phyloP scores from a whole-genome alignment of 1,140 invertebrate species.

The Nephotettix cincticeps region DNA sequence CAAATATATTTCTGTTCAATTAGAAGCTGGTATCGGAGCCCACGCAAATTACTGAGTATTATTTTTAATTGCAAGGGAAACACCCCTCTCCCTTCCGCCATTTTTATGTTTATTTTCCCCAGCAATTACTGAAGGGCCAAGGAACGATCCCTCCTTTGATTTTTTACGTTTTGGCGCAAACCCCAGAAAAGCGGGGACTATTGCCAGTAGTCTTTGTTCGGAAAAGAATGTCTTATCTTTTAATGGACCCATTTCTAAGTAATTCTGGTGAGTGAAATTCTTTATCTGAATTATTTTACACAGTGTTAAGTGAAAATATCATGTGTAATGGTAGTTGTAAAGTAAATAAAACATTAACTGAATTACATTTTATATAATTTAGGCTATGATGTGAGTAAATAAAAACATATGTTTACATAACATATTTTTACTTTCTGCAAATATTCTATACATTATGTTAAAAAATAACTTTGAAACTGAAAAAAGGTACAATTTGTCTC shows the following conservation, averaged over 20 bases:
- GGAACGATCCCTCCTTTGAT: neutral
- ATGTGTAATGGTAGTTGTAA: too few relatives aligned
- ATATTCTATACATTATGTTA: too few relatives aligned
- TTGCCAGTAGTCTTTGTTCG: constrained; percentile 18
- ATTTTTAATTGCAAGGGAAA: constrained; percentile 5
- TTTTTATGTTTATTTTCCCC: constrained; percentile 14
- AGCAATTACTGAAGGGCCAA: neutral
- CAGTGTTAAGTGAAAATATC: too few relatives aligned
- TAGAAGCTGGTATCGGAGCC: neutral
- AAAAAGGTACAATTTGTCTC: too few relatives aligned
- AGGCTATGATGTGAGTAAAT: too few relatives aligned
- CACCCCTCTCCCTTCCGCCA: neutral
- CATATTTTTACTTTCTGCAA: too few relatives aligned
- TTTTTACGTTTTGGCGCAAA: constrained; percentile 5
- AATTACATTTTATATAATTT: too few relatives aligned
- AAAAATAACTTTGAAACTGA: too few relatives aligned
- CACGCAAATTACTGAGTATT: constrained; percentile 10
- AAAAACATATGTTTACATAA: too few relatives aligned
- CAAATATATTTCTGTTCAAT: neutral
- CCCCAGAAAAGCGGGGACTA: neutral
- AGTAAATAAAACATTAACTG: too few relatives aligned
- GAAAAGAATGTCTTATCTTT: constrained; percentile 1
- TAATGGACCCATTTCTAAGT: neutral
- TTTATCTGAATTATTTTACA: too few relatives aligned
- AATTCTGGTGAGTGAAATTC: too few relatives aligned